Percentiles rank a stretch among this genome's conserved stretches.
Evolutionary conservation across 2,797 vertebrate genomes (phyloP).

Genomic region (Limnodromus scolopaceus): DNA sequence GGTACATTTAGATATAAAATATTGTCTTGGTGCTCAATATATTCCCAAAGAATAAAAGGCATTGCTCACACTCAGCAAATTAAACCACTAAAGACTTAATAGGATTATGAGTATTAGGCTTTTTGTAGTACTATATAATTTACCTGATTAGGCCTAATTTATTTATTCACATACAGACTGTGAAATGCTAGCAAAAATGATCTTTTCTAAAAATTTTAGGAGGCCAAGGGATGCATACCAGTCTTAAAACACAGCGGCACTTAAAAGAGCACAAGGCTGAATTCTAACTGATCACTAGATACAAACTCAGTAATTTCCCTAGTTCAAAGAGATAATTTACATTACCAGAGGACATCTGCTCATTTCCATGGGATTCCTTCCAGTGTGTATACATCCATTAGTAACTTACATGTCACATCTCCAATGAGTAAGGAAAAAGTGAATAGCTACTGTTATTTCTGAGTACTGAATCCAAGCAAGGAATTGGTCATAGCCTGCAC

Average conservation of each 20-base stretch:
- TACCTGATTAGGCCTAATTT: not conserved
- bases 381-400: accelerated
- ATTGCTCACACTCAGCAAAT: not conserved
- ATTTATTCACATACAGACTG: not conserved
- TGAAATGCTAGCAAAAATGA: not conserved
- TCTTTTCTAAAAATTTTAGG: not conserved
- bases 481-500: not conserved
- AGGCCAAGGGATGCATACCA: not conserved
- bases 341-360: not conserved
- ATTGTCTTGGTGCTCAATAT: not conserved
- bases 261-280: not conserved
- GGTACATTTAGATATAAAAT: constrained; percentile 25
- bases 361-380: not conserved
- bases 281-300: not conserved
- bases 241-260: not conserved
- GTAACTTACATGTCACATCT: not conserved
- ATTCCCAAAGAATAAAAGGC: not conserved
- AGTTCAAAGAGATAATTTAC: not conserved
- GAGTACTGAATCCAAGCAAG: not conserved
- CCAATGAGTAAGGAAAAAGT: not conserved
- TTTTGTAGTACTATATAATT: not conserved
- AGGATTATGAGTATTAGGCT: not conserved
- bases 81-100: not conserved
- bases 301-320: not conserved
- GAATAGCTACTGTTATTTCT: not conserved